A percentile compares a stretch with the other conserved stretches of the same genome.
Evolutionary conservation across 2,797 vertebrate genomes (phyloP).

Genomic region (Cyprinella venusta): DNA sequence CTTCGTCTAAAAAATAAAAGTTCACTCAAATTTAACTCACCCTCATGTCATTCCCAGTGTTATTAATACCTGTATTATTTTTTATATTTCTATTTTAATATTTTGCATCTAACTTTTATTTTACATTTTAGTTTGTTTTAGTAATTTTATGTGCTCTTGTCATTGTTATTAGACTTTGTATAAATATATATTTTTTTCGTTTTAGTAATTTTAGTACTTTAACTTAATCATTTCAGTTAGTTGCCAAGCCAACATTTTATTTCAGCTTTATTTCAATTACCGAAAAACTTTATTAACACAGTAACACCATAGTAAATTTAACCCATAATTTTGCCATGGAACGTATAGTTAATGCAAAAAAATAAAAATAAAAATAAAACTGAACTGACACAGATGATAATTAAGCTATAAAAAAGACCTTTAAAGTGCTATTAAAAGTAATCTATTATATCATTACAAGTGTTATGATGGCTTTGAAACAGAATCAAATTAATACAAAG

Average conservation of each 20-base stretch:
- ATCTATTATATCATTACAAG: background rate
- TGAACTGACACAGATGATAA: background rate
- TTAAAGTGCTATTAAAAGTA: background rate
- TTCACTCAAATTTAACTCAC: background rate
- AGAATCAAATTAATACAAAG: background rate
- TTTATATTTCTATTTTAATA: background rate
- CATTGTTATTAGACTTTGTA: background rate
- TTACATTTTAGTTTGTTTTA: no score
- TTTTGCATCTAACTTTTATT: background rate
- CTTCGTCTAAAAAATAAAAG: background rate
- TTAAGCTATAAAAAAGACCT: background rate
- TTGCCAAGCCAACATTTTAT: background rate
- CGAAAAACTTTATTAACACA: background rate
- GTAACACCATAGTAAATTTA: background rate
- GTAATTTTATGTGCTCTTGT: background rate
- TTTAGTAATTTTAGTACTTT: background rate
- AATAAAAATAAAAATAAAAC: background rate
- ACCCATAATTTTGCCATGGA: background rate
- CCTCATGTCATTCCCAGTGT: background rate
- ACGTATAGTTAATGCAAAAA: no score
- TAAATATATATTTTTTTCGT: background rate
- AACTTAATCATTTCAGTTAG: background rate
- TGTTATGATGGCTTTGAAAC: slow-evolving; percentile 7
- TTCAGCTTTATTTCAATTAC: background rate
- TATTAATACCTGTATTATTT: background rate